A percentile compares a stretch with the other conserved stretches of the same genome.
Conservation (phyloP, 1,140 invertebrate genomes). For the Drosophila pallidifrons region DNA sequence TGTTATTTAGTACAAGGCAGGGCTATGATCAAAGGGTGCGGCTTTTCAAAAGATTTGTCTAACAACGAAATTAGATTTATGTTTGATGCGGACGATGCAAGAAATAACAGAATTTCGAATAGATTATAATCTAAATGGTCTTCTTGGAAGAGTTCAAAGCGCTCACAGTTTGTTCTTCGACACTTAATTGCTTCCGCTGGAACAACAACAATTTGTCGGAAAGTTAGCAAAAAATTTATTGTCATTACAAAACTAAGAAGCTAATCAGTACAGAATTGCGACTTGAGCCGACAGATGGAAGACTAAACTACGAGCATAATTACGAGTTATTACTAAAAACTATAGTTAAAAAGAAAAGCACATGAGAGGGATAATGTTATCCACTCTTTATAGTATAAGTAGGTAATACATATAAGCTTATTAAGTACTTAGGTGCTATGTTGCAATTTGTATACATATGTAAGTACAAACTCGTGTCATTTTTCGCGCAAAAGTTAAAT, state of each 20-base stretch:
- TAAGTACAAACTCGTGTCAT: slow-evolving; percentile 67
- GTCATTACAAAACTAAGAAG: slow-evolving; percentile 60
- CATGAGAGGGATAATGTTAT: slow-evolving; percentile 12
- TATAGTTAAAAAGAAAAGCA: slow-evolving; percentile 41
- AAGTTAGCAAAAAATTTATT: slow-evolving; percentile 61
- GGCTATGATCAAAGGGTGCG: not conserved
- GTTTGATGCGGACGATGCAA: not conserved
- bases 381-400: slow-evolving; percentile 16
- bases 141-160: slow-evolving; percentile 7
- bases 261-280: slow-evolving; percentile 79
- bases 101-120: not conserved
- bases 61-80: not conserved
- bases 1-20: not conserved
- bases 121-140: not conserved
- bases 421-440: slow-evolving; percentile 64
- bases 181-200: slow-evolving; percentile 4
- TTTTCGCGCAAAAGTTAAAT: slow-evolving; percentile 43
- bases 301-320: slow-evolving; percentile 58
- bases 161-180: not conserved
- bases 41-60: not conserved
- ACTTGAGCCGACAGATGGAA: slow-evolving; percentile 65
- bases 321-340: slow-evolving; percentile 6
- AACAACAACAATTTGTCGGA: slow-evolving; percentile 5
- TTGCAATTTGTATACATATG: slow-evolving; percentile 22
- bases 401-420: slow-evolving; percentile 25